Evolutionary conservation across 2,888 invertebrate genomes (phyloP).

Genomic region (Caenorhabditis sp.): DNA sequence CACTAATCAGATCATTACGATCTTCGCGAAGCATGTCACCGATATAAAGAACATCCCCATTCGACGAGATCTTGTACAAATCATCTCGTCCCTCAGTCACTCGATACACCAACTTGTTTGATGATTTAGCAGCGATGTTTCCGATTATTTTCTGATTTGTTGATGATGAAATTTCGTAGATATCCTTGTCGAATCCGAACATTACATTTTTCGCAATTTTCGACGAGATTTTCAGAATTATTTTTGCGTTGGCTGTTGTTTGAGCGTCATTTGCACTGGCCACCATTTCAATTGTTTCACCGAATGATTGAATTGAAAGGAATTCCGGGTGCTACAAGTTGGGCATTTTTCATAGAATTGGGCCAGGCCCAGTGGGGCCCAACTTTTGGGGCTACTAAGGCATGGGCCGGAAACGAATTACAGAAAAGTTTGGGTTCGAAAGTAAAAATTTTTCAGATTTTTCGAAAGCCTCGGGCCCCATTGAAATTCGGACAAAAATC

Average conservation of each 20-base stretch:
- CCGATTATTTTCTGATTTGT: conserved; percentile 10
- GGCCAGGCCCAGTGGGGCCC: too few relatives aligned
- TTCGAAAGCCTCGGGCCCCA: too few relatives aligned
- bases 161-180: conserved; percentile 14
- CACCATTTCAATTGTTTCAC: conserved; percentile 34
- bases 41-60: conserved; percentile 25
- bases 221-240: conserved; percentile 19
- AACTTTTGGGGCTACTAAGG: too few relatives aligned
- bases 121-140: conserved; percentile 16
- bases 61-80: conserved; percentile 19
- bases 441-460: too few relatives aligned
- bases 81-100: conserved; percentile 31
- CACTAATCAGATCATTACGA: conserved; percentile 20
- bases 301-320: conserved; percentile 32
- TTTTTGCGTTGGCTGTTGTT: conserved; percentile 12
- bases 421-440: too few relatives aligned
- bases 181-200: conserved; percentile 31
- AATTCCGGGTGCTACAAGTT: conserved; percentile 47
- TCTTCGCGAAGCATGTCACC: conserved; percentile 22
- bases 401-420: too few relatives aligned
- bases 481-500: too few relatives aligned
- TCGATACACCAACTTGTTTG: conserved; percentile 16
- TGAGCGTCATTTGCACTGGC: conserved; percentile 34
- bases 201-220: conserved; percentile 21
- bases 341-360: too few relatives aligned